Base-by-base conservation (phyloP, 2,797 vertebrate species). In the Galaxias olidus region DNA sequence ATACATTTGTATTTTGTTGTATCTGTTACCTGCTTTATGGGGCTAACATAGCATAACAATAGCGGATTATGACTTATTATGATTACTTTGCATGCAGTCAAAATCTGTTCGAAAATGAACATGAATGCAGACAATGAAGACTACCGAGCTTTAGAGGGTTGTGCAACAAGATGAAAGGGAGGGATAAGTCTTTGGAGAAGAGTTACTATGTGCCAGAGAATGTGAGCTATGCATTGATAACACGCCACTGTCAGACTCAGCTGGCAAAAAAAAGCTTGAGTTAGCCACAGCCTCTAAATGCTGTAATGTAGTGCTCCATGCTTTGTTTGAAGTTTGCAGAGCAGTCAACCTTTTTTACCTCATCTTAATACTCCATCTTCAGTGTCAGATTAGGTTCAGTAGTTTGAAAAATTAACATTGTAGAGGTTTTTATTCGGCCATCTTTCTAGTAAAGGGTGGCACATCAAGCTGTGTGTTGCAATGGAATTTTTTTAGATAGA, bases 151-250 rank as follows among this genome's bases (percentile, higher is more conserved):
- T 51, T 20, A 57, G 56, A 9, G 43, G 4, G n/a, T 19, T 8
- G 10, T 40, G 55, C 59, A 44, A 40, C 57, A 48, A 63, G 66
- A 68, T 72, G 70, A 69, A 70, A 63, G 73, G 51, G 53, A 67
- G 55, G 55, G 61, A 59, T 62, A 64, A 49, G 47, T 15, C 51
- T 63, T 15, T 8, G 2, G 15, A 30, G n/a, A n/a, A 14, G 52
- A 46, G 59, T 58, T 53, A 15, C 46, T 52, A 15, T 50, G 66
- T 77, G 66, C 70, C 75, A 75, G 62, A 61, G 80, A 76, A 76
- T 74, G 68, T 52, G 60, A 78, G 73, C 59, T 77, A 80, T 80
- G 75, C 76, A 68, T 74, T 74, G 71, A 74, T 76, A 78, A 68
- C 50, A 59, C 52, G 44, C 53, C 64, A 68, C 48, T 46, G 52